Base-by-base conservation (phyloP, 2,113 vertebrate genomes). In the Labeo rohita region DNA sequence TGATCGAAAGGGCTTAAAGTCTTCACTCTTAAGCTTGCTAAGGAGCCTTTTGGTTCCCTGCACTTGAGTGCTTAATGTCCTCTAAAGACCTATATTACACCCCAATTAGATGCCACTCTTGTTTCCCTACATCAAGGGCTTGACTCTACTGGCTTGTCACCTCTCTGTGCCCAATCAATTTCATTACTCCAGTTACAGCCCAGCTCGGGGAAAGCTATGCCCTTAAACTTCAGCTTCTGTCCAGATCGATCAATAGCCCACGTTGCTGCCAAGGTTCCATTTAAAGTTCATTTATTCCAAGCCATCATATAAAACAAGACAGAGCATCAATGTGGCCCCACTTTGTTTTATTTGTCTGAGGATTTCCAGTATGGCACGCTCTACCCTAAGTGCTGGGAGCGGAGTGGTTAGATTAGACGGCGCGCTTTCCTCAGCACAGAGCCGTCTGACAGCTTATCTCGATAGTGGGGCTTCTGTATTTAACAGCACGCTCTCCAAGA, bases 111-210 rank as follows among this genome's bases (percentile, higher is more conserved):
- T 95, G 94, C 92, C 95, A 95, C 95, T 96, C 94, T 94, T 95
- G 95, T 95, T 96, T 96, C 95, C 95, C 95, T 95, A 95, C 95
- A 95, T 95, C 94, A 95, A 95, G 95, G 95, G 94, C 95, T 95
- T 94, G 95, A 96, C 95, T 96, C 94, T 92, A 91, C 94, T 94
- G 93, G 93, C 94, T 95, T 95, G 95, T 95, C 95, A 96, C 95
- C 95, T 95, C 92, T 93, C 93, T 88, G 86, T 92, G 93, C 92
- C 95, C 95, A 95, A 96, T 96, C 95, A 96, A 96, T 96, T 95
- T 96, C 95, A 95, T 96, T 96, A 95, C 95, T 96, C 94, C 89
- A 93, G 95, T 96, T 96, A 96, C 95, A 95, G 94, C 92, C 93
- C 87, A 90, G 93, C 92, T 93, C 90, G 88, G 88, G 92, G 91